phyloP scores from a whole-genome alignment of 2,113 vertebrate species.

The Aphelocoma coerulescens region DNA sequence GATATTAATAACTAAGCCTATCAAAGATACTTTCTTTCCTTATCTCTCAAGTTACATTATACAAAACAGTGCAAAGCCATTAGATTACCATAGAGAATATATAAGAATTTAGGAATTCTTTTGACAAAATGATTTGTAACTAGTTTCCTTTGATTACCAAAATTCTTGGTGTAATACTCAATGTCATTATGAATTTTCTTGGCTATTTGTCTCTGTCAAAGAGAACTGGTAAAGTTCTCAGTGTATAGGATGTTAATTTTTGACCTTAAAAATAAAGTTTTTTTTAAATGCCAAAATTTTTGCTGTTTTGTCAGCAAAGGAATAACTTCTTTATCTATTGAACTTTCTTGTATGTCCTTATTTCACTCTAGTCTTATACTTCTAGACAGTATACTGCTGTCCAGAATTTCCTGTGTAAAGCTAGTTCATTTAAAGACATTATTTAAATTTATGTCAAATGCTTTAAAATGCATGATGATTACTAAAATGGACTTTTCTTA shows the following conservation, averaged over 20 bases:
- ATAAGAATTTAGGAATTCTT: neutral
- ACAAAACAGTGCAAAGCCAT: neutral
- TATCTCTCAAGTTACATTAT: neutral
- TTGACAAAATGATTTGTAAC: neutral
- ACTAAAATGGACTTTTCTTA: neutral
- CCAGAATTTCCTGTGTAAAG: neutral
- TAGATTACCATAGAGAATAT: neutral
- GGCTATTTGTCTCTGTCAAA: neutral
- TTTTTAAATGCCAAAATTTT: neutral
- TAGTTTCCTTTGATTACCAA: neutral
- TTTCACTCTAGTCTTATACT: neutral
- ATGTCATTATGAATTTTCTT: neutral
- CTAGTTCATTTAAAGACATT: neutral
- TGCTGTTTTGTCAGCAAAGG: neutral
- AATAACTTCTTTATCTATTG: neutral
- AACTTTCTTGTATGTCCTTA: neutral
- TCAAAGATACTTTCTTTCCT: neutral
- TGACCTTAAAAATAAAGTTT: neutral
- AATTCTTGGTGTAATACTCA: neutral
- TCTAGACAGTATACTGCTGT: neutral
- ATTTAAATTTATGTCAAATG: neutral
- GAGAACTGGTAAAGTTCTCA: neutral
- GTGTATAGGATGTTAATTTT: neutral
- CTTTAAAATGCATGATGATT: neutral
- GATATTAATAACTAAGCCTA: neutral